Evolutionary conservation across 2,113 vertebrate genomes (phyloP), one percentile per base, ranked within the genome.

Genomic region (Pyrgilauda ruficollis): DNA sequence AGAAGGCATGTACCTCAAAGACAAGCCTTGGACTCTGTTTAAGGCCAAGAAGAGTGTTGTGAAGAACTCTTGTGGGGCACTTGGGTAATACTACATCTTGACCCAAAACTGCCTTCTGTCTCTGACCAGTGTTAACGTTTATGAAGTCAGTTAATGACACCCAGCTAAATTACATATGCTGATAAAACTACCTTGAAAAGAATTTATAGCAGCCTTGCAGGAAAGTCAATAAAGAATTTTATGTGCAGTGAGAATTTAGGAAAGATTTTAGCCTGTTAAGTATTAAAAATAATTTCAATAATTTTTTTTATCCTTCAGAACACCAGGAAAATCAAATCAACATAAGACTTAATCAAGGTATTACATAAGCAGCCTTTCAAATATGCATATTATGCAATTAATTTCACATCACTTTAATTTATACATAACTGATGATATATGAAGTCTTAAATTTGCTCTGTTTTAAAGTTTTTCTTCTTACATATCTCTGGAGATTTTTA

Each of bases 391-490:
- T 69, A 74, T 70, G 23, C 8, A 76, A 80, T 58, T 84, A 44
- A 82, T 87, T 87, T 89, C n/a, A 85, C 6, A 69, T 90, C 4
- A 63, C 17, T 7, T 7, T 83, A 43, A 85, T 80, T 89, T 66
- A 79, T 49, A 72, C 10, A 35, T 66, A 62, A 89, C 19, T 67
- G 30, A 66, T 74, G 11, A 41, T 46, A 55, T 30, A n/a, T n/a
- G 49, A 62, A 15, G 22, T 69, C 37, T 93, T 87, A 66, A 75
- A 77, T 77, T 92, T 84, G 21, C 35, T 52, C 9, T 30, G 5
- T 27, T 89, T 76, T 49, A 35, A 67, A 76, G 21, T 35, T 94
- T 95, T 83, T 50, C 14, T 53, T 89, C 39, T 83, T 77, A 41
- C 9, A 43, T 12, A 5, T 89, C 10, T 84, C 37, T 61, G 15